Evolutionary conservation across 2,797 vertebrate species (phyloP).

Genomic region (Remorina albescens): DNA sequence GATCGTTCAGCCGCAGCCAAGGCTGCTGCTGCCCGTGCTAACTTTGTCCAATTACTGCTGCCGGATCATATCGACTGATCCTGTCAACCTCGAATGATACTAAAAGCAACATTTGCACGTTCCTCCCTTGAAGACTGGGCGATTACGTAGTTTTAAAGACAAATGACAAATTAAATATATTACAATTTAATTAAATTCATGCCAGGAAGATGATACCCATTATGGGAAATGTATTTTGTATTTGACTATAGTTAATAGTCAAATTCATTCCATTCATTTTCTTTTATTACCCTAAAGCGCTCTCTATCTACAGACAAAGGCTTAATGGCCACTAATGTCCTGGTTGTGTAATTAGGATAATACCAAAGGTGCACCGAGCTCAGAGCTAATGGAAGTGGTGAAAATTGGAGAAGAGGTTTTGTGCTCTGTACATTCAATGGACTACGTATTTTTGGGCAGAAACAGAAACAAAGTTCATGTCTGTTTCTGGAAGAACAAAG

Average conservation of each 20-base stretch:
- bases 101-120: no score
- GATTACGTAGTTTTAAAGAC: no score
- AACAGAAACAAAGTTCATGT: constrained; percentile 25
- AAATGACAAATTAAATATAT: no score
- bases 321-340: constrained; percentile 57
- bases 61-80: neutral
- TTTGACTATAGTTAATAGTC: constrained; percentile 42
- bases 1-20: no score
- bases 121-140: no score
- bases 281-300: constrained; percentile 35
- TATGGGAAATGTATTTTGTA: neutral
- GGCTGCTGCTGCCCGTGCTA: neutral
- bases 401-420: neutral
- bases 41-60: neutral
- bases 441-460: constrained; percentile 30
- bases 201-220: no score
- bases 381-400: constrained; percentile 25
- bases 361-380: constrained; percentile 23
- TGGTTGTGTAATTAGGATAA: constrained; percentile 37
- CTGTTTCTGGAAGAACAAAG: constrained; percentile 41
- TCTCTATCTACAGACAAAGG: constrained; percentile 42
- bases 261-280: constrained; percentile 35
- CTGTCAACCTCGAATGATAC: no score
- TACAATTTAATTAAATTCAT: no score
- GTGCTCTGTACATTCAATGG: constrained; percentile 25